Conservation (phyloP, 2,888 invertebrate genomes). For the Aporophyla nigra region DNA sequence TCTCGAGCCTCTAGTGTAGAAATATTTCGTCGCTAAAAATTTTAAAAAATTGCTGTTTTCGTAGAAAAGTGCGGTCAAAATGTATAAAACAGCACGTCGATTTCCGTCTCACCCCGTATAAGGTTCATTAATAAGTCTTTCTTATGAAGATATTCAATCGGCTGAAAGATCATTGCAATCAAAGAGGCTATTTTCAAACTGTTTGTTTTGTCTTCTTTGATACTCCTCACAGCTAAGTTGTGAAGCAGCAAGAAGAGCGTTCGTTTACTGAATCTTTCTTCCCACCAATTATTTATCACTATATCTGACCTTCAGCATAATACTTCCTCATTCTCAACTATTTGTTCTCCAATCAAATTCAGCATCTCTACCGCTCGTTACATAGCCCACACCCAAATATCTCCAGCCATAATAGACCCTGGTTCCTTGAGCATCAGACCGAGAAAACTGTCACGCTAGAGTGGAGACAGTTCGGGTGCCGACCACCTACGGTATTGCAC, state of each 20-base stretch:
- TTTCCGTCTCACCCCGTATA: too few species aligned
- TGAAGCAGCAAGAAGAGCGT: neutral
- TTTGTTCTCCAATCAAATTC: neutral
- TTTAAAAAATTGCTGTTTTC: too few species aligned
- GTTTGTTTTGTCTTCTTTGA: neutral
- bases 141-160: too few species aligned
- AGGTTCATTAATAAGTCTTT: neutral
- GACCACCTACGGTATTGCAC: slow-evolving; percentile 46
- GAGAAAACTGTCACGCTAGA: slow-evolving; percentile 65
- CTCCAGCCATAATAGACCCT: slow-evolving; percentile 43
- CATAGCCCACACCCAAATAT: slow-evolving; percentile 29
- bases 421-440: slow-evolving; percentile 60
- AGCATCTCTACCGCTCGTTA: neutral
- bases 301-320: neutral
- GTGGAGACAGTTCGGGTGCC: slow-evolving; percentile 36
- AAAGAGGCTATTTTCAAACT: neutral
- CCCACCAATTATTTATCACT: neutral
- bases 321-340: neutral
- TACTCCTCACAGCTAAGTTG: neutral
- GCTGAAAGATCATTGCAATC: neutral
- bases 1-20: too few species aligned
- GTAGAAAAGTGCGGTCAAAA: too few species aligned
- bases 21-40: too few species aligned
- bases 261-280: too few species aligned
- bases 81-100: too few species aligned